A percentile compares a stretch with the other conserved stretches of the same genome.
These are phyloP conservation scores for Mycetomoellerius zeteki DNA, from an alignment of 1,140 invertebrate genomes.

Conservation along the genomic window DNA sequence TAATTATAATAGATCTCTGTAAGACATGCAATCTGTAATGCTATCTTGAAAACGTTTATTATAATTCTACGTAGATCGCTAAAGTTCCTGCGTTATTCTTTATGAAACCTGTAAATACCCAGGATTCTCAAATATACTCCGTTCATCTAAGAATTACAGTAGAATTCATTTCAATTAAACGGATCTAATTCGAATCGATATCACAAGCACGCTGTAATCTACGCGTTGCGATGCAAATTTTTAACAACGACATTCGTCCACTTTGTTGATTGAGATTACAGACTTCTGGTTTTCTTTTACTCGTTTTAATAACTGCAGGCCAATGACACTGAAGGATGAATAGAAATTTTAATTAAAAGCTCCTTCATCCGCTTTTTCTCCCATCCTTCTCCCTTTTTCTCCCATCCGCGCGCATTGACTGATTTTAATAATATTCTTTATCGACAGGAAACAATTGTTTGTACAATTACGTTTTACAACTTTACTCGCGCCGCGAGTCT, in stretches of 20 bases:
- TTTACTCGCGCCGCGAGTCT: not conserved
- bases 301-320: not conserved
- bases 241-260: not conserved
- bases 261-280: not conserved
- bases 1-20: not conserved
- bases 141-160: not conserved
- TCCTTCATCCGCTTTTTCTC: not conserved
- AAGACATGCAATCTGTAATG: not conserved
- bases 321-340: constrained; percentile 17
- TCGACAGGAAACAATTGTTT: constrained; percentile 2
- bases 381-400: not conserved
- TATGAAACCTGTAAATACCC: not conserved
- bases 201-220: constrained; percentile 9
- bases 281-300: not conserved
- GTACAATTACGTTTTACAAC: not conserved
- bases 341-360: constrained; percentile 34
- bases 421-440: constrained; percentile 38
- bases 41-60: not conserved
- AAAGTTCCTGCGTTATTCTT: not conserved
- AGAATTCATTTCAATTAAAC: constrained; percentile 29
- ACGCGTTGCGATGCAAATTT: constrained; percentile 2
- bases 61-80: constrained; percentile 7
- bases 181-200: not conserved
- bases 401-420: not conserved
- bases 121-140: not conserved